Evolutionary conservation across 2,888 invertebrate species (phyloP).

Genomic region (Athalia rosae): DNA sequence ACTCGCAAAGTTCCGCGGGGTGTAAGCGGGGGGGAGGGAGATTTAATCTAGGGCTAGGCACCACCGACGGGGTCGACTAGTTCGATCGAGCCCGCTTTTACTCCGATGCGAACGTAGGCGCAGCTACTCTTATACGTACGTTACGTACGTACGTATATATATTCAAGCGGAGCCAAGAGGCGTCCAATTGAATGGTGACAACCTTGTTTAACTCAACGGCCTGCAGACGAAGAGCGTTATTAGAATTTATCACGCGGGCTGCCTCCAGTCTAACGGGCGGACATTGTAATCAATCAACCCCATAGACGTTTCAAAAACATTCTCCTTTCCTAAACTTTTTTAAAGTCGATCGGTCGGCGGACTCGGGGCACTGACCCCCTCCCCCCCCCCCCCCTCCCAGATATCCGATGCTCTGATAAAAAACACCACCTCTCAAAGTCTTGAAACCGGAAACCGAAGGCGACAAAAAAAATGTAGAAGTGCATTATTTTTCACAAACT

Average conservation of each 20-base stretch:
- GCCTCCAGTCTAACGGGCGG: slow-evolving; percentile 34
- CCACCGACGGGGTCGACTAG: slow-evolving; percentile 9
- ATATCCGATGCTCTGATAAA: too few species aligned
- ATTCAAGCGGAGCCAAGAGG: slow-evolving; percentile 47
- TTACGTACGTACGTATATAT: too few species aligned
- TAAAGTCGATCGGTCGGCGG: not conserved
- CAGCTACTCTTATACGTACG: slow-evolving; percentile 47
- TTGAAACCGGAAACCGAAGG: too few species aligned
- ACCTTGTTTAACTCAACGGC: slow-evolving; percentile 60
- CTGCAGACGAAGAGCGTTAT: slow-evolving; percentile 58
- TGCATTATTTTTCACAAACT: not conserved
- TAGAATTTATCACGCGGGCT: slow-evolving; percentile 58
- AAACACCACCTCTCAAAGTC: too few species aligned
- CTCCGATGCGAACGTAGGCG: slow-evolving; percentile 56
- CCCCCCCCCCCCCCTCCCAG: too few species aligned
- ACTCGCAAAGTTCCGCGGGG: slow-evolving; percentile 11
- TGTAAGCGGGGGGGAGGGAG: not conserved
- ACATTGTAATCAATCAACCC: slow-evolving; percentile 30
- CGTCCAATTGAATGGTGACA: slow-evolving; percentile 63
- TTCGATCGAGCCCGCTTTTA: slow-evolving; percentile 17
- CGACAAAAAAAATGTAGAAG: too few species aligned
- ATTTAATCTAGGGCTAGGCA: slow-evolving; percentile 24
- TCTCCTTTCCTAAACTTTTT: slow-evolving; percentile 6
- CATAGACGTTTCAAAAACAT: not conserved
- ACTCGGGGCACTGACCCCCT: not conserved